A percentile compares a stretch with the other conserved stretches of the same genome.
Conservation (phyloP, 1,140 invertebrate genomes). For the Pemphigus obesinymphae region DNA sequence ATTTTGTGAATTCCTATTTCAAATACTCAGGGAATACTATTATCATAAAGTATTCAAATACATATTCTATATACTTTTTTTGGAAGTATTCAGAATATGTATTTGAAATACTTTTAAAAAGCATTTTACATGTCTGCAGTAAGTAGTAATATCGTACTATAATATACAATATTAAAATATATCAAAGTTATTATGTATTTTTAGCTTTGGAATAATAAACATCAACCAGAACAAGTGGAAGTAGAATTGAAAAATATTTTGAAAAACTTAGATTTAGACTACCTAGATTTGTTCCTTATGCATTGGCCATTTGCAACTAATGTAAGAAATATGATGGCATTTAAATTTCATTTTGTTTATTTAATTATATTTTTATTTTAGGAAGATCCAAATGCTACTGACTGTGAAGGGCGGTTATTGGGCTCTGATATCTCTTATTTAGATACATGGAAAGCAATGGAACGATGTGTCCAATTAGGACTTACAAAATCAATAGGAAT, state of each 20-base stretch:
- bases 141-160: too few species aligned
- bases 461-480: conserved; percentile 63
- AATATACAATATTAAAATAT: too few species aligned
- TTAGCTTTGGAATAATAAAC: conserved; percentile 58
- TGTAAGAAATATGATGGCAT: conserved; percentile 42
- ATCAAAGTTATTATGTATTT: not conserved
- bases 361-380: not conserved
- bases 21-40: too few species aligned
- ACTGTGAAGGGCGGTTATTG: conserved; percentile 51
- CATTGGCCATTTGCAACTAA: conserved; percentile 71
- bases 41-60: too few species aligned
- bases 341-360: not conserved
- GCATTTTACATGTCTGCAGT: too few species aligned
- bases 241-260: conserved; percentile 58
- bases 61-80: too few species aligned
- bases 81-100: too few species aligned
- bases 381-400: not conserved
- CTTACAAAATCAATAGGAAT: conserved; percentile 75
- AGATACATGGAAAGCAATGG: conserved; percentile 73
- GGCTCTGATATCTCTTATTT: conserved; percentile 57
- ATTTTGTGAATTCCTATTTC: too few species aligned
- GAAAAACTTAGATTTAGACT: conserved; percentile 62
- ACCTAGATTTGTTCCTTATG: conserved; percentile 72
- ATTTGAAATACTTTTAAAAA: too few species aligned
- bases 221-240: conserved; percentile 53